Evolutionary conservation across 2,113 vertebrate genomes (phyloP).

Genomic region (Lycocorax pyrrhopterus): DNA sequence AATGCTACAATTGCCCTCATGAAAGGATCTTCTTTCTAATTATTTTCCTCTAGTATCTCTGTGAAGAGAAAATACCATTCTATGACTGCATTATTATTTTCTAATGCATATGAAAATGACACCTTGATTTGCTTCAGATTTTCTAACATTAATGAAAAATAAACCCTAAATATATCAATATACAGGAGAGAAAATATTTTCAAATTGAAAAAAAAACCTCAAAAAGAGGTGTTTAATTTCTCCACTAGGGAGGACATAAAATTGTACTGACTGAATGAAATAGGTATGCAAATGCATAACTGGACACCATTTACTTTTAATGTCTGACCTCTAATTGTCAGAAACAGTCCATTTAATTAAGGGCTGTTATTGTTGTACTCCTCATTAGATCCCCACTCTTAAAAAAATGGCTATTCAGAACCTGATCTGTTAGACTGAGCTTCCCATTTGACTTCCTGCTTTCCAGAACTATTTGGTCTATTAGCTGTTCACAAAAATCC

Average conservation of each 20-base stretch:
- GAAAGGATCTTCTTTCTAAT: not conserved
- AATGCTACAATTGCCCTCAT: not conserved
- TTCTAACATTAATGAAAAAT: not conserved
- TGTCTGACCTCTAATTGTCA: not conserved
- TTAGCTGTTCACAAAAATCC: not conserved
- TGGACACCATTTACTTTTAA: not conserved
- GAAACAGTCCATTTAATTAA: not conserved
- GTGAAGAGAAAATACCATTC: not conserved
- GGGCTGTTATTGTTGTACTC: not conserved
- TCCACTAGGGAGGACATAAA: not conserved
- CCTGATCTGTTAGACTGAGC: not conserved
- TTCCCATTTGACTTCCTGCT: not conserved
- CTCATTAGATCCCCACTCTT: not conserved
- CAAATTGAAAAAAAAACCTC: not conserved
- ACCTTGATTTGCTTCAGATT: not conserved
- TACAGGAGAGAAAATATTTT: not conserved
- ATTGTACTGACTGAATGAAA: not conserved
- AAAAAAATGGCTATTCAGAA: not conserved
- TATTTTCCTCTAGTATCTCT: not conserved
- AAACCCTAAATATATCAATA: not conserved
- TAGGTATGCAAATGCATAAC: not conserved
- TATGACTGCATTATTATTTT: not conserved
- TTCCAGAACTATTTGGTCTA: not conserved
- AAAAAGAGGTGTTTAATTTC: not conserved
- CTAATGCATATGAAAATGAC: not conserved